These are phyloP conservation scores for Acanthornis magna DNA, from an alignment of 2,797 vertebrate genomes.

Conservation along the genomic window DNA sequence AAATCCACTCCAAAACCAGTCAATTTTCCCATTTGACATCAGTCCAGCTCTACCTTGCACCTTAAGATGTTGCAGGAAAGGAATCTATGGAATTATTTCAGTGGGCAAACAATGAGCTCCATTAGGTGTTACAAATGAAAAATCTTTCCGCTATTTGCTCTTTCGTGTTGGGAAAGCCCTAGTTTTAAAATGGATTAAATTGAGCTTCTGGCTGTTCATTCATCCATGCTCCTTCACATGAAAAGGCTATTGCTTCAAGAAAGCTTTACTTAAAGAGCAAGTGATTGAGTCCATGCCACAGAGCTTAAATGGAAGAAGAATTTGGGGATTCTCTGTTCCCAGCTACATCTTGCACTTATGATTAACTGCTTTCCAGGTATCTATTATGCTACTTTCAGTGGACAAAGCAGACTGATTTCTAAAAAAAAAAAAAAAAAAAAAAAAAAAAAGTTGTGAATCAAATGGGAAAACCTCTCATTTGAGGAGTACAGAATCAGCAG, in stretches of 20 bases:
- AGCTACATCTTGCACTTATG: not conserved
- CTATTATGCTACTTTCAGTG: fast-evolving
- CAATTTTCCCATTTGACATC: not conserved
- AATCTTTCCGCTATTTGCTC: not conserved
- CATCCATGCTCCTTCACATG: not conserved
- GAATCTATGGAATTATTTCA: not conserved
- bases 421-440: not conserved
- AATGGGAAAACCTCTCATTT: not conserved
- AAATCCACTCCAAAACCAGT: not conserved
- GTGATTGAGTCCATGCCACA: not conserved
- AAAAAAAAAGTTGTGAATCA: not conserved
- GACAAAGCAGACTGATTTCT: not conserved
- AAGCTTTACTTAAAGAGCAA: not conserved
- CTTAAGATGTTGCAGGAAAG: not conserved
- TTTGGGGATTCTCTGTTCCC: not conserved
- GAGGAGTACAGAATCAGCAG: not conserved
- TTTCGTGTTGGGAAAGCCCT: not conserved
- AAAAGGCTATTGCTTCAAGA: not conserved
- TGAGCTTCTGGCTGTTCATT: not conserved
- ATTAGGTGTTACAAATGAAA: not conserved
- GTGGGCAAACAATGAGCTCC: not conserved
- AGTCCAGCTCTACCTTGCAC: not conserved
- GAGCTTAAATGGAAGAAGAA: not conserved
- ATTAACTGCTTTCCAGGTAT: not conserved
- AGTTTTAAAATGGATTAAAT: not conserved